A percentile compares a stretch with the other conserved stretches of the same genome.
Conservation (phyloP, 2,888 invertebrate genomes). For the Ormyrus thymus region DNA sequence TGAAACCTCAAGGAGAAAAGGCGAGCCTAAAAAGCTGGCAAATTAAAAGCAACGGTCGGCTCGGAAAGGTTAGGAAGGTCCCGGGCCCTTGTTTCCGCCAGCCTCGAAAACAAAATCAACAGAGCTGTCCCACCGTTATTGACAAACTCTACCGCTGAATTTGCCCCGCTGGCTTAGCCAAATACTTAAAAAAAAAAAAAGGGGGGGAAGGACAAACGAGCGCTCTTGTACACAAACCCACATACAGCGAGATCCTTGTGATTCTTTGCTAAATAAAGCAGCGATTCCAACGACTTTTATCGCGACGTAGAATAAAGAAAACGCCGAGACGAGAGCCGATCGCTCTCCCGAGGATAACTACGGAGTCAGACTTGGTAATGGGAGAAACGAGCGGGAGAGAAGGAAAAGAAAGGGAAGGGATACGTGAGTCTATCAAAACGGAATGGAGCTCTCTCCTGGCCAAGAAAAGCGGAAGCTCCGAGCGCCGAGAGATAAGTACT, state of each 20-base stretch:
- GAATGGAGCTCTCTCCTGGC: slow-evolving; percentile 4
- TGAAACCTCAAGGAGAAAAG: slow-evolving; percentile 38
- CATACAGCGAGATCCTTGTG: slow-evolving; percentile 32
- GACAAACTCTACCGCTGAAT: slow-evolving; percentile 48
- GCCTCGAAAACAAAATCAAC: slow-evolving; percentile 55
- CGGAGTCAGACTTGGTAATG: slow-evolving; percentile 53
- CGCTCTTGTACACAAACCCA: slow-evolving; percentile 17
- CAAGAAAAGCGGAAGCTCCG: slow-evolving; percentile 29
- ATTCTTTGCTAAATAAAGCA: slow-evolving; percentile 55
- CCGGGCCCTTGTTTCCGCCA: slow-evolving; percentile 36
- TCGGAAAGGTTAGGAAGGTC: background rate
- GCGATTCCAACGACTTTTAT: slow-evolving; percentile 44
- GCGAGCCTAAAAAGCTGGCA: slow-evolving; percentile 35
- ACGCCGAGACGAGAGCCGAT: slow-evolving; percentile 26
- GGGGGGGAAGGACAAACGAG: slow-evolving; percentile 14
- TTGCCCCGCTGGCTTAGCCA: slow-evolving; percentile 41
- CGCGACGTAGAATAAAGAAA: slow-evolving; percentile 42
- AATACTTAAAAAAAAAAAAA: slow-evolving; percentile 42
- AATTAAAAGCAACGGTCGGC: slow-evolving; percentile 27
- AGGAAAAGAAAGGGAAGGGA: slow-evolving; percentile 28
- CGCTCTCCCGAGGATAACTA: slow-evolving; percentile 52
- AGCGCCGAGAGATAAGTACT: background rate
- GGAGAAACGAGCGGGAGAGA: slow-evolving; percentile 43
- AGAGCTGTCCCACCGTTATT: slow-evolving; percentile 28
- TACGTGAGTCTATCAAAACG: slow-evolving; percentile 25